phyloP scores from a whole-genome alignment of 2,888 invertebrate genomes.

The Eupithecia subumbrata region DNA sequence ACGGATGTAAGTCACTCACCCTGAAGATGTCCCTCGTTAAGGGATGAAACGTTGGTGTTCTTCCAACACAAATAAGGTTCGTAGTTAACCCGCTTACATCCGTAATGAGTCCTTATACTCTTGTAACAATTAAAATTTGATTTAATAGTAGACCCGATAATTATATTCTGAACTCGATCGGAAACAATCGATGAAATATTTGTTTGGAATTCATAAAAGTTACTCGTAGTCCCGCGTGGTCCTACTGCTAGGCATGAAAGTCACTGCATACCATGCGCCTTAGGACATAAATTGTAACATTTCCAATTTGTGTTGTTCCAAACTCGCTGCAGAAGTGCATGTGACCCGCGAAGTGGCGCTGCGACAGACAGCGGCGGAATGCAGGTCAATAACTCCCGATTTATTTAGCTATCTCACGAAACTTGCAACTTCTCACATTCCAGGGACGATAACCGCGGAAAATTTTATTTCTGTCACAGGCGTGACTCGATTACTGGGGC shows the following conservation, averaged over 20 bases:
- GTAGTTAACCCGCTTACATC: too few relatives aligned
- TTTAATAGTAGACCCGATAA: background rate
- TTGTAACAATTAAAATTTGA: background rate
- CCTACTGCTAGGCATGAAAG: background rate
- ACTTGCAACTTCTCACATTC: constrained; percentile 30
- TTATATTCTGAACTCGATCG: background rate
- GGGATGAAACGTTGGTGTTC: too few relatives aligned
- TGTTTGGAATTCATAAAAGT: background rate
- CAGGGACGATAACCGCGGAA: constrained; percentile 32
- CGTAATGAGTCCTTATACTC: background rate
- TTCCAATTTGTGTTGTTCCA: background rate
- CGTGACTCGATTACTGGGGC: background rate
- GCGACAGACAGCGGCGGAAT: constrained; percentile 23
- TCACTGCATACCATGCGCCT: background rate
- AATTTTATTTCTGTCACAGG: constrained; percentile 25
- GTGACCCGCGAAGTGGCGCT: constrained; percentile 19
- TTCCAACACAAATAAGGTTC: too few relatives aligned
- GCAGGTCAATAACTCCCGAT: constrained; percentile 36
- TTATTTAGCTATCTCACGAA: constrained; percentile 35
- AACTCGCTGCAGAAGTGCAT: constrained; percentile 13
- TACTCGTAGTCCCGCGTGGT: background rate
- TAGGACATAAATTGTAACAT: background rate
- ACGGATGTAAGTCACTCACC: too few relatives aligned
- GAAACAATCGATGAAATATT: background rate
- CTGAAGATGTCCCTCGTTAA: too few relatives aligned